These are phyloP conservation scores for Drosophila orosa DNA, from an alignment of 1,140 invertebrate species.

Conservation along the genomic window DNA sequence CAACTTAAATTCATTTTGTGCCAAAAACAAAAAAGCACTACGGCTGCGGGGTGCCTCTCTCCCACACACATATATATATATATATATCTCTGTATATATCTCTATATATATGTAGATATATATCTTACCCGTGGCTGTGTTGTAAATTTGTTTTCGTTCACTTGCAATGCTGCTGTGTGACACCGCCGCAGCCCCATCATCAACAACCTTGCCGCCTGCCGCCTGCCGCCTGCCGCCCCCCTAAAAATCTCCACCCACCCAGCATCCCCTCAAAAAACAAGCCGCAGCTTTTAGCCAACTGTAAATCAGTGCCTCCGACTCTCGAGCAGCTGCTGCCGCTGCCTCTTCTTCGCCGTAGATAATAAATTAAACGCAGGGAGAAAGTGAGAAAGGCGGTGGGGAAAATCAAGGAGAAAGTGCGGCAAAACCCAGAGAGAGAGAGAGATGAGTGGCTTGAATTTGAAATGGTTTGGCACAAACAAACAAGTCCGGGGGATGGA, in stretches of 20 bases:
- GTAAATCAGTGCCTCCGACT: conserved; percentile 77
- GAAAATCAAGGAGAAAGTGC: conserved; percentile 15
- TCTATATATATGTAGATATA: conserved; percentile 35
- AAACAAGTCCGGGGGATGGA: conserved; percentile 16
- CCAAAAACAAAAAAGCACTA: conserved; percentile 38
- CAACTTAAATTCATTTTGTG: conserved; percentile 81
- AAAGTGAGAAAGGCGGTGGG: conserved; percentile 22
- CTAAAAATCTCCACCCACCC: background rate
- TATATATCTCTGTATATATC: conserved; percentile 44
- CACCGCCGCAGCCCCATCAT: conserved; percentile 61
- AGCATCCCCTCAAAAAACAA: conserved; percentile 11
- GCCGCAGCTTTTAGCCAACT: conserved; percentile 60
- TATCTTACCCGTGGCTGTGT: conserved; percentile 76
- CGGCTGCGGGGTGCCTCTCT: conserved; percentile 34
- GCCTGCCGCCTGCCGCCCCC: background rate
- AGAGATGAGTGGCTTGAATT: conserved; percentile 25
- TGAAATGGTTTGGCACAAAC: conserved; percentile 37
- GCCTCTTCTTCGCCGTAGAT: conserved; percentile 55
- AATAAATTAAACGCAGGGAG: conserved; percentile 78
- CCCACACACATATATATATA: conserved; percentile 30
- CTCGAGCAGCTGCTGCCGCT: conserved; percentile 61
- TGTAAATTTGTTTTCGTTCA: conserved; percentile 83
- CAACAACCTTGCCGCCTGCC: conserved; percentile 11
- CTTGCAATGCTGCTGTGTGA: conserved; percentile 74
- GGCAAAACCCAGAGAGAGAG: background rate